Evolutionary conservation across 2,797 vertebrate species (phyloP), one percentile per base, ranked within the genome.

Genomic region (Catamblyrhynchus diadema): DNA sequence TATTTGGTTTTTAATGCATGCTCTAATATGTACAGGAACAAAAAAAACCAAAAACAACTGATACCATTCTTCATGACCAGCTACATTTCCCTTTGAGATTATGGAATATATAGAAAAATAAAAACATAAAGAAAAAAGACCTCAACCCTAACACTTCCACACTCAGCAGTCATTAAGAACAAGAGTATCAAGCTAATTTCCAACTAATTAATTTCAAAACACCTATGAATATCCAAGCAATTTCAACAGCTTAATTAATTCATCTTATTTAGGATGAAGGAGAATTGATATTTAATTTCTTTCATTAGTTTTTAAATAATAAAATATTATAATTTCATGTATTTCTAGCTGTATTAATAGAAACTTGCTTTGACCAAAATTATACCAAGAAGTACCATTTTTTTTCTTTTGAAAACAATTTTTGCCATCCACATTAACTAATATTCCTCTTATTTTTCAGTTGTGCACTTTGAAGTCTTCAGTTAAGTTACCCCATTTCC

Each of bases 31-130:
- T 20, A 41, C 25, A 75, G 14, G 59, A 75, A 33, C 3, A 37
- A 83, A 71, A 84, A 42, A 5, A 0, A 3, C 8, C 23, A 45
- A 45, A 47, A 14, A 6, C 25, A 35, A 28, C 14, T 4, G 1
- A 10, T 19, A 75, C 23, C 2, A 50, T 45, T 59, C 30, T 59
- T 62, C n/a, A 33, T 8, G 12, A 17, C 3, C 19, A 51, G 22
- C 5, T 28, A n/a, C 12, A 44, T 51, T 67, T 59, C 10, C 19
- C 23, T 51, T n/a, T 37, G 15, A 6, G 32, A 22, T 37, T 23
- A 51, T 37, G n/a, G 45, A 67, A 51, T n/a, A n/a, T 5, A 66
- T 3, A n/a, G 19, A n/a, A 66, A 59, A 51, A 42, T 18, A 35
- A 66, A 57, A 50, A 35, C 9, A 50, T 15, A 10, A 59, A 32